A percentile compares a stretch with the other conserved stretches of the same genome.
These are phyloP conservation scores for Camptogramma bilineatum DNA, from an alignment of 2,888 invertebrate species.

Conservation along the genomic window DNA sequence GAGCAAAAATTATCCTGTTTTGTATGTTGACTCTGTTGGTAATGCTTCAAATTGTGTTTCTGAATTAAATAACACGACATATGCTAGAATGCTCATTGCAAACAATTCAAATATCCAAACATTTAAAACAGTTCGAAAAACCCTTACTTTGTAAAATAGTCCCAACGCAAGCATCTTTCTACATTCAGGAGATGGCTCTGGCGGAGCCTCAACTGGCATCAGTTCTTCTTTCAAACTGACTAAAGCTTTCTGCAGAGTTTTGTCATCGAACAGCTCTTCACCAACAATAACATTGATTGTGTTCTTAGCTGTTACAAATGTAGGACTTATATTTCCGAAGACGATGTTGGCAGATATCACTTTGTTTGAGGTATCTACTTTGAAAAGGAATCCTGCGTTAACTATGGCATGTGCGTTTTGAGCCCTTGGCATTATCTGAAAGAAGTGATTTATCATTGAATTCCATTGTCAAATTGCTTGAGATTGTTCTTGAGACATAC, in stretches of 20 bases:
- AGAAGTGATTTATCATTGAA: constrained; percentile 3
- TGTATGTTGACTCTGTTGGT: no score
- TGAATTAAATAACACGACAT: no score
- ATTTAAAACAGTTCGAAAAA: no score
- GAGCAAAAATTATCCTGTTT: no score
- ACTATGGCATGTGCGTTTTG: constrained; percentile 92
- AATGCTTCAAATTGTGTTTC: no score
- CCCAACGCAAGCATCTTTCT: constrained; percentile 89
- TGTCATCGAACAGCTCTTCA: constrained; percentile 70
- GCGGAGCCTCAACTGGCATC: constrained; percentile 86
- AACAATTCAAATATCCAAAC: no score
- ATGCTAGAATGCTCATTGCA: no score
- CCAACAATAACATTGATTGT: constrained; percentile 83
- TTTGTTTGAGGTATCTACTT: constrained; percentile 73
- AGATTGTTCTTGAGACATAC: no score
- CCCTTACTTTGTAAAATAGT: constrained; percentile 91
- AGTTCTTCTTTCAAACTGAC: constrained; percentile 85
- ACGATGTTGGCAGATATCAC: constrained; percentile 85
- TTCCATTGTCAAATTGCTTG: not conserved
- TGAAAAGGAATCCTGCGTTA: constrained; percentile 90
- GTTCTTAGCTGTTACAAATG: constrained; percentile 83
- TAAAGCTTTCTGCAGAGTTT: constrained; percentile 79
- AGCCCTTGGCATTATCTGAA: constrained; percentile 90
- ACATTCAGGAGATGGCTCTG: constrained; percentile 89
- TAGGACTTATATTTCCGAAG: constrained; percentile 87